These are phyloP conservation scores for Cryptomyrus ogoouensis DNA, from an alignment of 2,113 vertebrate genomes.

Conservation along the genomic window DNA sequence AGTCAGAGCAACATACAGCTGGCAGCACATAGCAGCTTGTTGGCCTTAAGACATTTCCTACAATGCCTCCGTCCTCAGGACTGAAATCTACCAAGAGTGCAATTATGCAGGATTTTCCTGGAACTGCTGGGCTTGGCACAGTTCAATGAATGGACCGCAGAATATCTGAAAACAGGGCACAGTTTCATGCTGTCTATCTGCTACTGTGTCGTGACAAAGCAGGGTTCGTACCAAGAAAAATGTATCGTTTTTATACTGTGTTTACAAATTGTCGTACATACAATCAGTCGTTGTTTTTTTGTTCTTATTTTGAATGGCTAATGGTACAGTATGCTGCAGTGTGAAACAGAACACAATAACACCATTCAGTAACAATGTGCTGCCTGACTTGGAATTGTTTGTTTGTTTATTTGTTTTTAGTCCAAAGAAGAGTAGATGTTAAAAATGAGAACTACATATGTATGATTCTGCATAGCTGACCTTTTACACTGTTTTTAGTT, in stretches of 20 bases:
- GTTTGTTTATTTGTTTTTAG: neutral
- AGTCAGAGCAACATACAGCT: neutral
- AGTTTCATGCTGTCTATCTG: neutral
- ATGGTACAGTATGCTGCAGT: neutral
- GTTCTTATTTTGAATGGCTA: neutral
- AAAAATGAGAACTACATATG: neutral
- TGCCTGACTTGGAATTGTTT: neutral
- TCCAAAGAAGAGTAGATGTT: neutral
- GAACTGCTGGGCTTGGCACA: neutral
- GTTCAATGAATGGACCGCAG: neutral
- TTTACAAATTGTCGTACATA: neutral
- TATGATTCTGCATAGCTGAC: neutral
- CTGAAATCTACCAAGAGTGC: neutral
- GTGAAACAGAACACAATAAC: neutral
- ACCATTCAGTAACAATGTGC: neutral
- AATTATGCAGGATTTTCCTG: slow-evolving; percentile 5
- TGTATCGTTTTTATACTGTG: neutral
- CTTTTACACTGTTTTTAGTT: slow-evolving; percentile 1
- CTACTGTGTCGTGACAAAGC: neutral
- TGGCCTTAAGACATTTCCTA: neutral
- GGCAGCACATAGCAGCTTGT: neutral
- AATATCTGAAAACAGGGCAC: neutral
- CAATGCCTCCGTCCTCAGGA: neutral
- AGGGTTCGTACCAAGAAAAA: neutral
- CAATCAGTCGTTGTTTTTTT: neutral